These are phyloP conservation scores for Drosophila pallidifrons DNA, from an alignment of 1,140 invertebrate genomes.

Conservation along the genomic window DNA sequence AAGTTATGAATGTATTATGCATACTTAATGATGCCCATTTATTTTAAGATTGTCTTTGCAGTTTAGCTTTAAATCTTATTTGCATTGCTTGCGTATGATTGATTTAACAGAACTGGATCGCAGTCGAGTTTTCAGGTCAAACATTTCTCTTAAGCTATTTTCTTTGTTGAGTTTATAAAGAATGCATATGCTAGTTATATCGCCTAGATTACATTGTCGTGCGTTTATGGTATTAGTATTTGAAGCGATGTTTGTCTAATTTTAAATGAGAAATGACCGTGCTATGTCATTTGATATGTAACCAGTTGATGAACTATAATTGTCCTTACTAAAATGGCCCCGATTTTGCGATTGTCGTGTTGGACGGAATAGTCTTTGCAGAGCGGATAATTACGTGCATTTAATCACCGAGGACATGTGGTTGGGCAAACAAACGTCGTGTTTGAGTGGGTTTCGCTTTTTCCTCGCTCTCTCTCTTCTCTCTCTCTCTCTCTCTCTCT, in stretches of 20 bases:
- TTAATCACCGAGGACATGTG: slow-evolving; percentile 61
- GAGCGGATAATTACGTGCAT: slow-evolving; percentile 61
- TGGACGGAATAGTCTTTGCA: slow-evolving; percentile 20
- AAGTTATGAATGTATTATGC: no score
- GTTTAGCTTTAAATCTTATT: no score
- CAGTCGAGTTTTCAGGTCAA: no score
- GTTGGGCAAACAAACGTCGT: slow-evolving; percentile 34
- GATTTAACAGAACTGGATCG: no score
- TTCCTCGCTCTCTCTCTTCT: background rate
- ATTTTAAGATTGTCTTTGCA: no score
- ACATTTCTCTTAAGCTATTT: no score
- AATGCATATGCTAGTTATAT: background rate
- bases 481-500: slow-evolving; percentile 20
- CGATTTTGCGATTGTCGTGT: slow-evolving; percentile 43
- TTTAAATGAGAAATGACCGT: slow-evolving; percentile 31
- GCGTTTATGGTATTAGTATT: slow-evolving; percentile 12
- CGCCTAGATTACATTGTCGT: background rate
- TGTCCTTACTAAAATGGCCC: background rate
- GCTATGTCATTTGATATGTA: slow-evolving; percentile 8
- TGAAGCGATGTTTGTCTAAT: slow-evolving; percentile 19
- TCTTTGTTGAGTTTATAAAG: background rate
- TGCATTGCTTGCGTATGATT: no score
- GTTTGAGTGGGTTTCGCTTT: slow-evolving; percentile 13
- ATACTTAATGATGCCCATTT: no score
- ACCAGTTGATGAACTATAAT: slow-evolving; percentile 1